These are phyloP conservation scores for Oeneis ivallda DNA, from an alignment of 2,888 invertebrate species.

Conservation along the genomic window DNA sequence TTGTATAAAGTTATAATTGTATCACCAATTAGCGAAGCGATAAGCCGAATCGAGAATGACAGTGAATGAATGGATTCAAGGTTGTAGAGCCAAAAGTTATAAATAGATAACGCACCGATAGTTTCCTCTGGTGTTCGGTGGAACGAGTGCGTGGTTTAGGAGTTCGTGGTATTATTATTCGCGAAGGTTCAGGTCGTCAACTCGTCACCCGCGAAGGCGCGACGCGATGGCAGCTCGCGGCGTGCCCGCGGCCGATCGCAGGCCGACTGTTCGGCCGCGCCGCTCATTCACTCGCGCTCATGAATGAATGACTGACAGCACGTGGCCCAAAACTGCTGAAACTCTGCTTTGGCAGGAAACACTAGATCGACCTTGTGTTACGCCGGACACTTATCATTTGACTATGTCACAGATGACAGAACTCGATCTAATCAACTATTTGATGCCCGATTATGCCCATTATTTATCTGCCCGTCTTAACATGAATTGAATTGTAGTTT, in stretches of 20 bases:
- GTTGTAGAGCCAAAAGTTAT: slow-evolving; percentile 50
- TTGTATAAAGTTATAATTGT: slow-evolving; percentile 55
- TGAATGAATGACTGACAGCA: slow-evolving; percentile 70
- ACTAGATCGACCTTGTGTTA: slow-evolving; percentile 44
- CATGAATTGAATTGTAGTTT: too few species aligned
- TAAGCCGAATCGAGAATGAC: slow-evolving; percentile 48
- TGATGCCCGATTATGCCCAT: too few species aligned
- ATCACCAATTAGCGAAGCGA: slow-evolving; percentile 55
- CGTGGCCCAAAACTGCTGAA: slow-evolving; percentile 70
- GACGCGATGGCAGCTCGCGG: slow-evolving; percentile 50
- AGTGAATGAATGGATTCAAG: slow-evolving; percentile 66
- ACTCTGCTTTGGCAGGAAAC: slow-evolving; percentile 43
- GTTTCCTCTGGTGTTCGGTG: slow-evolving; percentile 48
- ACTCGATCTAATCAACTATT: too few species aligned
- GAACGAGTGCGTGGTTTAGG: slow-evolving; percentile 40
- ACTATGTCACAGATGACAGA: slow-evolving; percentile 30
- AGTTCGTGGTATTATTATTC: slow-evolving; percentile 4
- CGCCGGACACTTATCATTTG: slow-evolving; percentile 40
- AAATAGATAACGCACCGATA: slow-evolving; percentile 67
- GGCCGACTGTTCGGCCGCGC: slow-evolving; percentile 59
- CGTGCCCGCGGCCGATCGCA: slow-evolving; percentile 68
- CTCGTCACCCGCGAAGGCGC: slow-evolving; percentile 51
- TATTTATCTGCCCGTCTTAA: too few species aligned
- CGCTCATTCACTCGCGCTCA: slow-evolving; percentile 68
- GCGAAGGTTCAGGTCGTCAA: slow-evolving; percentile 18